Evolutionary conservation across 2,113 vertebrate species (phyloP), one percentile per base, ranked within the genome.

Genomic region (Anguilla japonica): DNA sequence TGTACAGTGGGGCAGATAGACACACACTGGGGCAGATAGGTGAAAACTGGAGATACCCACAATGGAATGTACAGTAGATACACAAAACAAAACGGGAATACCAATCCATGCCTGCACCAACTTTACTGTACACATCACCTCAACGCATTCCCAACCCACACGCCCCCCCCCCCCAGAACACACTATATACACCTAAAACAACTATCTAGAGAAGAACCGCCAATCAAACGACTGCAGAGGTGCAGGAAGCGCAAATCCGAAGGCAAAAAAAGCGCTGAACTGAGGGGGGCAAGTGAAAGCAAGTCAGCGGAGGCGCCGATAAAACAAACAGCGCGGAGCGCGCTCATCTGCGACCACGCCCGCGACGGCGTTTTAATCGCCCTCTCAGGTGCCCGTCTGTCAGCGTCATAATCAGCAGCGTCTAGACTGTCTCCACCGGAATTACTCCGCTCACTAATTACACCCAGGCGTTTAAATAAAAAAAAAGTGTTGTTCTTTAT

Each of bases 211-310:
- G 29, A 60, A 46, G 26, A 26, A 50, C 29, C 22, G 56, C 43
- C 41, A 75, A 85, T 85, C n/a, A 53, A 43, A 18, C 14, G 14
- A 6, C 41, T 29, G 26, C 16, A 79, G 9, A 56, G 29, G 20
- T 85, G 14, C 50, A 7, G 81, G 67, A 89, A 92, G 90, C 88
- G 89, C 89, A 88, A 87, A 46, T 86, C 89, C 71, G 39, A 50
- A 6, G 0, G 83, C 85, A 83, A n/a, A 83, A 75, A 67, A 67
- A 34, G 1, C 86, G 53, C 43, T 9, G 78, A 20, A 91, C 90
- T 92, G 87, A 34, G 81, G 14, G 83, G 67, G 60, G 86, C 67
- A 79, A 88, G 84, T 50, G 50, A 63, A 78, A 79, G 84, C 84
- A 86, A 63, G 60, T 79, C 39, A 26, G 56, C 53, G 29, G 22